phyloP scores from a whole-genome alignment of 2,113 vertebrate genomes.

The Girardinichthys multiradiatus region DNA sequence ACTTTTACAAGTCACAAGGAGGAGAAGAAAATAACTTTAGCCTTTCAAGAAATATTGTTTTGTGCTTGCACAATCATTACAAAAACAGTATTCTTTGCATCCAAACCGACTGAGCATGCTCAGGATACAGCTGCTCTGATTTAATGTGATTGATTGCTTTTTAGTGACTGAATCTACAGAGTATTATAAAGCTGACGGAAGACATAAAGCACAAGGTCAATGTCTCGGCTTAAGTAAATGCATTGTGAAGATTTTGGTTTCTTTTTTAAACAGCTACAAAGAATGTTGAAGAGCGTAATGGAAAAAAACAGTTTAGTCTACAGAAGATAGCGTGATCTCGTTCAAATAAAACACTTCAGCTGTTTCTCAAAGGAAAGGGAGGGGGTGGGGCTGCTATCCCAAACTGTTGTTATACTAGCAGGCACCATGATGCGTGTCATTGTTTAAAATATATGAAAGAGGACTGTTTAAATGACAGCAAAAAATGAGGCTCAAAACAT shows the following conservation, averaged over 20 bases:
- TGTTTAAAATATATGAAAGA: conserved; percentile 24
- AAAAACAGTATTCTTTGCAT: too few relatives aligned
- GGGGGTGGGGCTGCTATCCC: conserved; percentile 4
- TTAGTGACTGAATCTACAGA: conserved; percentile 5
- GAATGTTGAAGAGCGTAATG: conserved; percentile 19
- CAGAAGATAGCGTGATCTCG: conserved; percentile 33
- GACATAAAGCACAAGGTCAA: conserved; percentile 35
- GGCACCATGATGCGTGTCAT: conserved; percentile 28
- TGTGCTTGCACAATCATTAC: too few relatives aligned
- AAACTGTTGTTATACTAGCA: conserved; percentile 9
- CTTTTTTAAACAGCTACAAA: conserved; percentile 22
- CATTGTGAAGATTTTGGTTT: conserved; percentile 21
- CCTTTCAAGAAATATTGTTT: too few relatives aligned
- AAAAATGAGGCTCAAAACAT: neutral
- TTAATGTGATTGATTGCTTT: neutral
- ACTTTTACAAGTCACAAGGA: neutral
- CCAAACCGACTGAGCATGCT: neutral
- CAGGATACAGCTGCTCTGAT: conserved; percentile 6
- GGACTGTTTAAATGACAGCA: neutral
- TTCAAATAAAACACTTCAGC: conserved; percentile 37
- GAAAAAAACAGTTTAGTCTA: conserved; percentile 66
- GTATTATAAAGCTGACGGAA: conserved; percentile 21
- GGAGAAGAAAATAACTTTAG: neutral
- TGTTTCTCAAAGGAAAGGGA: conserved; percentile 34
- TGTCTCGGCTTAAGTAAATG: conserved; percentile 35